Conservation (phyloP, 2,888 invertebrate species). For the Sialis lutaria region DNA sequence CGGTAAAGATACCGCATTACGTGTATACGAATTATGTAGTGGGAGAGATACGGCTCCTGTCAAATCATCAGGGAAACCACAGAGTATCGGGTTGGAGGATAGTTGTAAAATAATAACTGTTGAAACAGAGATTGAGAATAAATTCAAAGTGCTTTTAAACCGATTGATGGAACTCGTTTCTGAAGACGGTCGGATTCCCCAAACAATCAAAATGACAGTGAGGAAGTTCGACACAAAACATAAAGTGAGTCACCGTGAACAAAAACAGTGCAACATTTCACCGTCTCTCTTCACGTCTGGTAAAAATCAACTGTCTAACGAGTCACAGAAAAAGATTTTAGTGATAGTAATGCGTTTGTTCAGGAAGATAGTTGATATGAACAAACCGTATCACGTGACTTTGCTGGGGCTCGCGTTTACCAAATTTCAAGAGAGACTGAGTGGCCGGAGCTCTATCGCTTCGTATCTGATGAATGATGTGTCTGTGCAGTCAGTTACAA, state of each 20-base stretch:
- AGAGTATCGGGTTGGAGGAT: slow-evolving; percentile 65
- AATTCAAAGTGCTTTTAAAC: slow-evolving; percentile 47
- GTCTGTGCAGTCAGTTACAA: slow-evolving; percentile 60
- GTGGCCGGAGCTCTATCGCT: slow-evolving; percentile 52
- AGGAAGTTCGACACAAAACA: slow-evolving; percentile 51
- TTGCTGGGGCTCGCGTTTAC: slow-evolving; percentile 66
- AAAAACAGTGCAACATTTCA: slow-evolving; percentile 55
- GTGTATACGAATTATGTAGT: slow-evolving; percentile 48
- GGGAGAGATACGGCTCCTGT: slow-evolving; percentile 61
- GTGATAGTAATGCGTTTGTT: slow-evolving; percentile 57
- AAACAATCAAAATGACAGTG: slow-evolving; percentile 54
- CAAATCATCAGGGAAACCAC: slow-evolving; percentile 57
- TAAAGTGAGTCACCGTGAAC: slow-evolving; percentile 53
- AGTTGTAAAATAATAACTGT: slow-evolving; percentile 56
- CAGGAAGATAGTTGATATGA: slow-evolving; percentile 51
- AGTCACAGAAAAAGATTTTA: slow-evolving; percentile 46
- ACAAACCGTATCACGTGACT: slow-evolving; percentile 63
- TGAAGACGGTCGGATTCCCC: slow-evolving; percentile 64
- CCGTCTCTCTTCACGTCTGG: slow-evolving; percentile 37
- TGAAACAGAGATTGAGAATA: slow-evolving; percentile 55
- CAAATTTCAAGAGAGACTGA: slow-evolving; percentile 57
- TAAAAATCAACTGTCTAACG: slow-evolving; percentile 25
- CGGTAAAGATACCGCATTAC: slow-evolving; percentile 47
- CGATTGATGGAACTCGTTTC: slow-evolving; percentile 51
- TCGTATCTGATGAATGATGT: slow-evolving; percentile 60